Base-by-base conservation (phyloP, 2,113 vertebrate genomes). In the Poecile atricapillus region DNA sequence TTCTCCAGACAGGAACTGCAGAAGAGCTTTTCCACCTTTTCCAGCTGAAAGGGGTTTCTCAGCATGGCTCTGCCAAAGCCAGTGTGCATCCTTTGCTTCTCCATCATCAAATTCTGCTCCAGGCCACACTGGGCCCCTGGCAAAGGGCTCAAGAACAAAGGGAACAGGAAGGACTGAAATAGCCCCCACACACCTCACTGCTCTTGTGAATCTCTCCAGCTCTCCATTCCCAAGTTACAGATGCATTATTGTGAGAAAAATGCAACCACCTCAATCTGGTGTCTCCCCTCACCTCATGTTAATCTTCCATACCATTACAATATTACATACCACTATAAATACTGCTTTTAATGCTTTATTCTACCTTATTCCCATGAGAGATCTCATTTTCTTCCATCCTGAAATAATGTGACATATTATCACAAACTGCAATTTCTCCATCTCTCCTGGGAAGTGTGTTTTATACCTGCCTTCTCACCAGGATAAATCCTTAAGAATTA, bases 111-210 rank as follows among this genome's bases (percentile, higher is more conserved):
- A 75, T 35, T 71, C 71, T 56, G 7, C 11, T 15, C 41, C n/a
- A 43, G 47, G 28, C 15, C 35, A 33, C 5, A 3, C 2, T 0
- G 0, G 5, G 11, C 4, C 23, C 16, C 50, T 46, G 15, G 2
- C 47, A 84, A 80, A 62, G 17, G 33, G 33, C 30, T 76, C 18
- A 63, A 13, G 69, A 69, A 15, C 35, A 81, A 70, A 82, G 30
- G 22, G 25, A 87, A 2, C 24, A 50, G 68, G 39, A 47, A 85
- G 70, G 64, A 33, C 30, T 50, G 44, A 50, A 70, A 43, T 1
- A 69, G 4, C 16, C 75, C 43, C 60, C 37, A 28, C 33, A 49
- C 11, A 25, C 14, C 30, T 65, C 69, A 30, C 19, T 67, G 11
- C 21, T 74, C 41, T 33, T 65, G 13, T 19, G 7, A 10, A 39